Conservation (phyloP, 1,140 invertebrate species). For the Trichonephila inaurata region DNA sequence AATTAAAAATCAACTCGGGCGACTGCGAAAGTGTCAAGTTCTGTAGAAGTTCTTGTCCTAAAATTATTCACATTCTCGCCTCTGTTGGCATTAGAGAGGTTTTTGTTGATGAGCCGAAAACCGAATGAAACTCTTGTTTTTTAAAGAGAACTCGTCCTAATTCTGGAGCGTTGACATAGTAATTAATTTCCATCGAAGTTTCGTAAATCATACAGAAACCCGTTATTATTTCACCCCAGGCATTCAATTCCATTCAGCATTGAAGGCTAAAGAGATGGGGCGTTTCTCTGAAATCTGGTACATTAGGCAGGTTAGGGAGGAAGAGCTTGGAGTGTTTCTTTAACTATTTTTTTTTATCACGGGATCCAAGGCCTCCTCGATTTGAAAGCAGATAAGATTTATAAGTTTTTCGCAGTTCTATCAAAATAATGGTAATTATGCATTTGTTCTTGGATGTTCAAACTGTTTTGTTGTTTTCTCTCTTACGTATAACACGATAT, state of each 20-base stretch:
- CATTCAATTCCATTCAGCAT: not conserved
- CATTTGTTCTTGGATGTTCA: no score
- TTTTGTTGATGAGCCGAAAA: not conserved
- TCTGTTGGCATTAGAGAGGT: not conserved
- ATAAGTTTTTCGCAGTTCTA: no score
- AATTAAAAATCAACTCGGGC: not conserved
- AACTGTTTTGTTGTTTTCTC: no score
- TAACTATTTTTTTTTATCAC: no score
- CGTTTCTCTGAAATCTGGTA: not conserved
- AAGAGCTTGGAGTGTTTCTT: no score
- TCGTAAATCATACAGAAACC: conserved; percentile 16
- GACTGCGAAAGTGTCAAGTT: not conserved
- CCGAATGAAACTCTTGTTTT: not conserved
- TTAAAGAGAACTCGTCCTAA: not conserved
- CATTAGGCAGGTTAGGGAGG: no score
- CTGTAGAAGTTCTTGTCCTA: not conserved
- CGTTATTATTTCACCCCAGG: not conserved
- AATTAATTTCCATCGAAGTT: not conserved
- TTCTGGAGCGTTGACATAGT: not conserved
- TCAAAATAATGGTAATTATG: no score
- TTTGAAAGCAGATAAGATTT: no score
- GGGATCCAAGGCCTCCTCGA: no score
- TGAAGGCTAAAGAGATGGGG: not conserved
- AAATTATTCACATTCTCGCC: not conserved
- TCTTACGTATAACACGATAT: no score